These are phyloP conservation scores for Chaetogeoica ovagalla DNA, from an alignment of 2,888 invertebrate species.

Conservation along the genomic window DNA sequence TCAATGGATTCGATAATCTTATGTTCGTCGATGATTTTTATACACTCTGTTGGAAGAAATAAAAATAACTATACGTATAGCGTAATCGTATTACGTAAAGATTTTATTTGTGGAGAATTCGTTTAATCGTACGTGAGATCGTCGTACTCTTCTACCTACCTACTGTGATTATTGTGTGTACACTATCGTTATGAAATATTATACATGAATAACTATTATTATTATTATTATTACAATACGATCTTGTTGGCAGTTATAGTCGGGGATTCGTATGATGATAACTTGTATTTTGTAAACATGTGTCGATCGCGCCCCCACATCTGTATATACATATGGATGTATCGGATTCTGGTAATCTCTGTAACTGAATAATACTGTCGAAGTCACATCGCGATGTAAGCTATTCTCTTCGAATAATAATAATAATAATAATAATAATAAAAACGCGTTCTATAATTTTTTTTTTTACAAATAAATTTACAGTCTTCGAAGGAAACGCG, in stretches of 20 bases:
- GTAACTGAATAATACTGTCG: no score
- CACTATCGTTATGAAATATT: background rate
- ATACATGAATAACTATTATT: background rate
- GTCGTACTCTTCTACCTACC: no score
- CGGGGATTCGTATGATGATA: background rate
- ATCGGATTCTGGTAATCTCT: conserved; percentile 6
- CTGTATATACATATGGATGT: background rate
- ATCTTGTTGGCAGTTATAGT: no score
- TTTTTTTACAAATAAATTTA: no score
- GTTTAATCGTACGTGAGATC: background rate
- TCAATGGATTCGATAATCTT: background rate
- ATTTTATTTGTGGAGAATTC: background rate
- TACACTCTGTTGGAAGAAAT: background rate
- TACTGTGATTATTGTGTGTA: background rate
- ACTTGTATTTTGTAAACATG: conserved; percentile 17
- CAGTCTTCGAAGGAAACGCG: no score
- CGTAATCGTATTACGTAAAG: background rate
- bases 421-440: no score
- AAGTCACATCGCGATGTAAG: no score
- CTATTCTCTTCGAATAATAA: no score
- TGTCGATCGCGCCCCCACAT: background rate
- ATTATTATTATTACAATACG: background rate
- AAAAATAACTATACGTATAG: no score
- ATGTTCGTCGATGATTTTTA: background rate
- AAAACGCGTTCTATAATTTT: no score